These are phyloP conservation scores for Sphenodon punctatus DNA, from an alignment of 2,797 vertebrate species.

Conservation along the genomic window DNA sequence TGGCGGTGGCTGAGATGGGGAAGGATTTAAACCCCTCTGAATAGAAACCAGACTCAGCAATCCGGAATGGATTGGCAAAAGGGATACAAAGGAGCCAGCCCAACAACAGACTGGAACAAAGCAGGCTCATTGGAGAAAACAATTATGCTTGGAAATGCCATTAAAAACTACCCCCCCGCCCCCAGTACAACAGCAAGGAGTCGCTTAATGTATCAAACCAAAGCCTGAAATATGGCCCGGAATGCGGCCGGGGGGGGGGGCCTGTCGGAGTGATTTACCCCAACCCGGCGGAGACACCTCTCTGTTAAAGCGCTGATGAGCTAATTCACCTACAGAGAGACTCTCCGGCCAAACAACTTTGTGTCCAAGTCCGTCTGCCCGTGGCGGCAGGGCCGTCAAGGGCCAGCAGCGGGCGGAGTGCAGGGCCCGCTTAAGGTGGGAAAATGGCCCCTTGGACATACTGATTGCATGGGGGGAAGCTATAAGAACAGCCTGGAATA, in stretches of 20 bases:
- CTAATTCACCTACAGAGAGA: too few species aligned
- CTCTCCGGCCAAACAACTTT: too few species aligned
- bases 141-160: constrained; percentile 54
- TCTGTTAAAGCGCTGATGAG: too few species aligned
- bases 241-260: neutral
- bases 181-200: too few species aligned
- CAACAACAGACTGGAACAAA: constrained; percentile 62
- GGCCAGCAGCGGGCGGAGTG: too few species aligned
- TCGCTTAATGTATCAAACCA: neutral
- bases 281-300: neutral
- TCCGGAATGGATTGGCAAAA: constrained; percentile 69
- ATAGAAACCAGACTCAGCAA: constrained; percentile 74
- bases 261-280: neutral
- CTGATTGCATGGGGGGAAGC: too few species aligned
- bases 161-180: constrained; percentile 42
- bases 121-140: constrained; percentile 64
- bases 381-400: too few species aligned
- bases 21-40: constrained; percentile 71
- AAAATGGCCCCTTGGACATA: too few species aligned
- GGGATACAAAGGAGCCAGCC: constrained; percentile 69
- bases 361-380: too few species aligned
- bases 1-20: constrained; percentile 57
- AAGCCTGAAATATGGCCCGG: too few species aligned
- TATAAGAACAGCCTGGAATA: too few species aligned
- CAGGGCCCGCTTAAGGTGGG: too few species aligned